Conservation (phyloP, 2,797 vertebrate species). For the Cuculus canorus region DNA sequence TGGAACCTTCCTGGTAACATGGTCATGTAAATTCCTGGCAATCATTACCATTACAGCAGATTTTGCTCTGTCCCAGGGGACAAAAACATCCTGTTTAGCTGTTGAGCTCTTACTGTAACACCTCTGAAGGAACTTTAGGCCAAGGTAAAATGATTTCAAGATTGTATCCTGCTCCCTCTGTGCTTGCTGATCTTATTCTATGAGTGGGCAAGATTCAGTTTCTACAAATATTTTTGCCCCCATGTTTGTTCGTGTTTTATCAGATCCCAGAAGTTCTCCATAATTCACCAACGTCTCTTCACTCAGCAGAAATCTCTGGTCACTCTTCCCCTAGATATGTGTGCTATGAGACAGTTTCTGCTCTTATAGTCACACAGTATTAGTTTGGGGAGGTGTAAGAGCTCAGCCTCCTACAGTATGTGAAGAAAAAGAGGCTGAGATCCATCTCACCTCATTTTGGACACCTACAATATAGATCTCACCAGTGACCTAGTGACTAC, state of each 20-base stretch:
- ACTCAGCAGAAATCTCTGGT: not conserved
- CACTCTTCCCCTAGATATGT: not conserved
- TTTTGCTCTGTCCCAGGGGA: not conserved
- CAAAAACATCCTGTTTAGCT: constrained; percentile 18
- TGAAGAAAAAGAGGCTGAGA: not conserved
- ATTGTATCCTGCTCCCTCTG: not conserved
- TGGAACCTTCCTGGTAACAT: not conserved
- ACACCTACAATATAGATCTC: not conserved
- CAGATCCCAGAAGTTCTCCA: not conserved
- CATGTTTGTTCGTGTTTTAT: not conserved
- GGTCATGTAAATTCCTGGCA: constrained; percentile 3
- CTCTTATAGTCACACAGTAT: not conserved
- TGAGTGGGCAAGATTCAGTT: not conserved
- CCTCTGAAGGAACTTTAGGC: not conserved
- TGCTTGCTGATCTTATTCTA: not conserved
- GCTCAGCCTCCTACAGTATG: not conserved
- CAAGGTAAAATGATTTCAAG: not conserved
- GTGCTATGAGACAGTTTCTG: not conserved
- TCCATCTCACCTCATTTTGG: not conserved
- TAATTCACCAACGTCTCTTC: not conserved
- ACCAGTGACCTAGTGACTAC: not conserved
- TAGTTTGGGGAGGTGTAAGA: not conserved
- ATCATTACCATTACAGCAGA: not conserved
- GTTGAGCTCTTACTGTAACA: not conserved
- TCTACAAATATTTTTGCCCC: not conserved